These are phyloP conservation scores for Meloidogyne chitwoodi DNA, from an alignment of 1,140 invertebrate species.

Conservation along the genomic window DNA sequence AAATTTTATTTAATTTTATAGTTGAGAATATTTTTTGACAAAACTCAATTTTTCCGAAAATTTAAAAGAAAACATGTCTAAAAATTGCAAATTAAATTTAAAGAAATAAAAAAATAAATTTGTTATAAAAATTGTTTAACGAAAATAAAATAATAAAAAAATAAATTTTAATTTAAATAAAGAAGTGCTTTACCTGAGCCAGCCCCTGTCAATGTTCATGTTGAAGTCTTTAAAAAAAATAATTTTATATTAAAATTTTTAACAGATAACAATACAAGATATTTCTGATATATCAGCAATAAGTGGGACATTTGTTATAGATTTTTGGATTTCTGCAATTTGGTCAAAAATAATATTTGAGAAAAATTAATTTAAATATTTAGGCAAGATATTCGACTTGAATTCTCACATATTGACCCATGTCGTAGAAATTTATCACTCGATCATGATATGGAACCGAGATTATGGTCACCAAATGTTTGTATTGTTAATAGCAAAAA, in stretches of 20 bases:
- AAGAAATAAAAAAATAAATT: background rate
- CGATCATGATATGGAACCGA: slow-evolving; percentile 60
- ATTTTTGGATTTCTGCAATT: slow-evolving; percentile 59
- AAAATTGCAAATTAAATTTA: background rate
- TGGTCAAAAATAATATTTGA: slow-evolving; percentile 22
- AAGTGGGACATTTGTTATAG: slow-evolving; percentile 57
- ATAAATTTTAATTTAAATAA: slow-evolving; percentile 4
- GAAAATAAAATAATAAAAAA: background rate
- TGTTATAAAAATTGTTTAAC: background rate
- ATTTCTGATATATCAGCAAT: slow-evolving; percentile 58
- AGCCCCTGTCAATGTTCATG: slow-evolving; percentile 49
- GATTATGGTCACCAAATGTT: slow-evolving; percentile 57
- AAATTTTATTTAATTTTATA: background rate
- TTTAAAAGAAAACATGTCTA: background rate
- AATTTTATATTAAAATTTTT: background rate
- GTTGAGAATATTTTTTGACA: slow-evolving; percentile 3
- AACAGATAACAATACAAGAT: slow-evolving; percentile 56
- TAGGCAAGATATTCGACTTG: slow-evolving; percentile 48
- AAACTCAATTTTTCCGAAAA: background rate
- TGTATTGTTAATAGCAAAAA: slow-evolving; percentile 57
- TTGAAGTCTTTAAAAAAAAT: slow-evolving; percentile 30
- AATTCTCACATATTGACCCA: slow-evolving; percentile 52
- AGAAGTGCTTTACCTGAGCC: slow-evolving; percentile 60
- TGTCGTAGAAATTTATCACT: slow-evolving; percentile 53
- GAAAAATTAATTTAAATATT: background rate